A percentile compares a stretch with the other conserved stretches of the same genome.
Conservation (phyloP, 2,797 vertebrate genomes). For the Acanthiza pusilla region DNA sequence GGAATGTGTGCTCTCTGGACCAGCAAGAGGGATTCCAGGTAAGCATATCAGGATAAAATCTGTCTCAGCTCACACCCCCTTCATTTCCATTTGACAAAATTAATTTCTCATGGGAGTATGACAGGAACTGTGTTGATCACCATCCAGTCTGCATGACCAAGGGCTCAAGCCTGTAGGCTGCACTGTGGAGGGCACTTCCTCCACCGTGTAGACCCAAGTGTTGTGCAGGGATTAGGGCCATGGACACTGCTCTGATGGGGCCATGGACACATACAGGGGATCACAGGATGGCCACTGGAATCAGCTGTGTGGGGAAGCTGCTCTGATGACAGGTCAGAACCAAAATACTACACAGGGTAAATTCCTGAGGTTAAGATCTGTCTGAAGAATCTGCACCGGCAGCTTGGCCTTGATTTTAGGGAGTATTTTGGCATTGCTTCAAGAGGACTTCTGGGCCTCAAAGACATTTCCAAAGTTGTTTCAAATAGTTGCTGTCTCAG, state of each 20-base stretch:
- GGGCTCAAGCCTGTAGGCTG: not conserved
- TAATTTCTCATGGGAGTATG: not conserved
- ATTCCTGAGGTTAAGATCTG: not conserved
- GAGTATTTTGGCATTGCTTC: not conserved
- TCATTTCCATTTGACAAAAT: not conserved
- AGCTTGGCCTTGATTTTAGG: not conserved
- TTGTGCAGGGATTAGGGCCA: not conserved
- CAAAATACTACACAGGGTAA: not conserved
- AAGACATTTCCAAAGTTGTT: not conserved
- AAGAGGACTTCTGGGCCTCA: not conserved
- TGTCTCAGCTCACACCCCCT: not conserved
- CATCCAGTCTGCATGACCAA: not conserved
- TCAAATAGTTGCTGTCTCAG: not conserved
- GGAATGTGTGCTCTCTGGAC: not conserved
- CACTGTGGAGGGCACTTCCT: not conserved
- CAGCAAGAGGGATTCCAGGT: not conserved
- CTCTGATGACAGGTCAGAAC: not conserved
- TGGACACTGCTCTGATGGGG: not conserved
- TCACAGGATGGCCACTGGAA: not conserved
- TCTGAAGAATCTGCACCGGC: not conserved
- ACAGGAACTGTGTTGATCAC: not conserved
- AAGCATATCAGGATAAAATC: not conserved
- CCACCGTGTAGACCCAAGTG: not conserved
- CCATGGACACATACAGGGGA: not conserved
- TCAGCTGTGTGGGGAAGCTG: not conserved